A percentile compares a stretch with the other conserved stretches of the same genome.
Conservation (phyloP, 2,888 invertebrate species). For the Caenorhabditis macrosperma region DNA sequence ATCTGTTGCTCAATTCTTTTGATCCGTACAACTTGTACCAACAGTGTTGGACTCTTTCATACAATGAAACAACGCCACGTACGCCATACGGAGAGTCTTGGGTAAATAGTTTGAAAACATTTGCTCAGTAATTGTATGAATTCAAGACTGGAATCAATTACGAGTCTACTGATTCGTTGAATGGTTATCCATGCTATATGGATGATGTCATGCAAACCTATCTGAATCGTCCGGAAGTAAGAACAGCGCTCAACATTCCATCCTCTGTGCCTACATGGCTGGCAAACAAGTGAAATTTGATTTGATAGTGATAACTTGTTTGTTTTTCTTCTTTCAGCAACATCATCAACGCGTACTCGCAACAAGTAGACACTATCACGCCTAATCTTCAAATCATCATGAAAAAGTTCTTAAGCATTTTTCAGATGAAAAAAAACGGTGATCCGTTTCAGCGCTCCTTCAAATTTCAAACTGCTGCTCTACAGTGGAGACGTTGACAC, state of each 20-base stretch:
- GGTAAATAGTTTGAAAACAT: no score
- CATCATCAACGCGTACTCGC: slow-evolving; percentile 62
- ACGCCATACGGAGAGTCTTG: slow-evolving; percentile 63
- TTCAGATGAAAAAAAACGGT: not conserved
- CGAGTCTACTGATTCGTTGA: slow-evolving; percentile 68
- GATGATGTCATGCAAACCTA: slow-evolving; percentile 68
- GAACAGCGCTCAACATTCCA: slow-evolving; percentile 74
- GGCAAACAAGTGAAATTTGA: slow-evolving; percentile 51
- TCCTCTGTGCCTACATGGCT: slow-evolving; percentile 41
- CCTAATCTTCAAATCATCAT: slow-evolving; percentile 49
- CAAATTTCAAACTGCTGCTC: slow-evolving; percentile 54
- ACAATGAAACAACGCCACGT: slow-evolving; percentile 32
- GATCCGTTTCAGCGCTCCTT: slow-evolving; percentile 38
- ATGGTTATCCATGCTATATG: slow-evolving; percentile 74
- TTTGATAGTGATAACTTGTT: no score
- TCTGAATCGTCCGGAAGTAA: slow-evolving; percentile 70
- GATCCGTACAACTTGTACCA: slow-evolving; percentile 70
- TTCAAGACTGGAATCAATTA: slow-evolving; percentile 69
- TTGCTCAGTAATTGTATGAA: no score
- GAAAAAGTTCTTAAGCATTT: slow-evolving; percentile 27
- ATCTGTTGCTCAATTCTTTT: slow-evolving; percentile 40
- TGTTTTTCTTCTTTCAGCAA: slow-evolving; percentile 37
- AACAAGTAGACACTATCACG: slow-evolving; percentile 54
- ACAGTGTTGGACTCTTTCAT: slow-evolving; percentile 55
- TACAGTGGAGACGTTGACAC: slow-evolving; percentile 66